Evolutionary conservation across 2,888 invertebrate genomes (phyloP).

Genomic region (Palloptera scutellata): DNA sequence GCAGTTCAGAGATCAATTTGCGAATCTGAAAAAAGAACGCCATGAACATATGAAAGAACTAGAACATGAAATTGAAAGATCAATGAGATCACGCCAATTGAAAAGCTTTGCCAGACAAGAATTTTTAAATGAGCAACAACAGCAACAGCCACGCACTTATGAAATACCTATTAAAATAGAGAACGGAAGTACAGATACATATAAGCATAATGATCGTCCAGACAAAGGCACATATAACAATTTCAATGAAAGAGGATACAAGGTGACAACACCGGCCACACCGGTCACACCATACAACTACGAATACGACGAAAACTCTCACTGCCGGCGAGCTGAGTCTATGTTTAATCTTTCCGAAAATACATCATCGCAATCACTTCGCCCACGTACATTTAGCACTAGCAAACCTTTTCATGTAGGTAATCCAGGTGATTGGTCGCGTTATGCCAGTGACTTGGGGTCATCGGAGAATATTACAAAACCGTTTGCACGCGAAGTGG

Average conservation of each 20-base stretch:
- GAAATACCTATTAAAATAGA: constrained; percentile 44
- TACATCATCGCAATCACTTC: constrained; percentile 6
- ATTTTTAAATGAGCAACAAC: constrained; percentile 7
- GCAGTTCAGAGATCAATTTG: constrained; percentile 42
- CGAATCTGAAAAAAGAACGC: constrained; percentile 50
- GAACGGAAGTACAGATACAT: constrained; percentile 1
- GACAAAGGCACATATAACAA: too few species aligned
- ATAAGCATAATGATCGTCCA: too few species aligned
- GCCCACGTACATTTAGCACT: constrained; percentile 33
- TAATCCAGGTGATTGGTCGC: constrained; percentile 66
- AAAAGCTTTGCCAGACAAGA: constrained; percentile 5
- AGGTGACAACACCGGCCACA: too few species aligned
- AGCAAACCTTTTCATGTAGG: constrained; percentile 32
- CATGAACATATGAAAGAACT: constrained; percentile 55
- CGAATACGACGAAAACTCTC: constrained; percentile 30
- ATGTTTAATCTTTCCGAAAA: constrained; percentile 54
- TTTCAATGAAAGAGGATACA: too few species aligned
- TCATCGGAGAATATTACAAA: constrained; percentile 62
- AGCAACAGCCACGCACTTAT: constrained; percentile 33
- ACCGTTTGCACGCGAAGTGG: constrained; percentile 61
- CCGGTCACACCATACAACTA: too few species aligned
- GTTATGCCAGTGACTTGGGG: constrained; percentile 63
- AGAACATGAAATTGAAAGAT: constrained; percentile 54
- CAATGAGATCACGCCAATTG: constrained; percentile 45
- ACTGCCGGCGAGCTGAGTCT: constrained; percentile 55